These are phyloP conservation scores for Paracanthobrama guichenoti DNA, from an alignment of 2,113 vertebrate genomes.

Conservation along the genomic window DNA sequence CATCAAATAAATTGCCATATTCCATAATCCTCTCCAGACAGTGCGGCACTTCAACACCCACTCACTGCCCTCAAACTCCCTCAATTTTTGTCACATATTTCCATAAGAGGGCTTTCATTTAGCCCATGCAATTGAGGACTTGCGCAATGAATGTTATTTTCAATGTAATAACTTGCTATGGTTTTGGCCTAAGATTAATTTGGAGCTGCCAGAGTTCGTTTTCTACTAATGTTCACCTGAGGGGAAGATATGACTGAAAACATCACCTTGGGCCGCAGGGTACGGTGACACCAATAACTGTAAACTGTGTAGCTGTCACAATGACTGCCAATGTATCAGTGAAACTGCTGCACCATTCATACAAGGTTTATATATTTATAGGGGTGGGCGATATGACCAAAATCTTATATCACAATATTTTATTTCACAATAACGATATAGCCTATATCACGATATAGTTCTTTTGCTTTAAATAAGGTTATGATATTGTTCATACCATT, in stretches of 20 bases:
- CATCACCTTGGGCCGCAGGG: slow-evolving; percentile 2
- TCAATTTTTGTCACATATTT: not conserved
- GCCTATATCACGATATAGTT: too few species aligned
- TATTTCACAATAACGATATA: too few species aligned
- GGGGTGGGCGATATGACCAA: too few species aligned
- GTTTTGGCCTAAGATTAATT: slow-evolving; percentile 8
- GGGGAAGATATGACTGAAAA: slow-evolving; percentile 3
- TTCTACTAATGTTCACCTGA: slow-evolving; percentile 32
- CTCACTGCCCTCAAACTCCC: slow-evolving; percentile 21
- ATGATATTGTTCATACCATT: too few species aligned
- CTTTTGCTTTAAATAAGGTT: too few species aligned
- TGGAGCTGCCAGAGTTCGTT: slow-evolving; percentile 7
- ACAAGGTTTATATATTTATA: not conserved
- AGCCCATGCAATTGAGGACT: not conserved
- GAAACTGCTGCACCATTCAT: not conserved
- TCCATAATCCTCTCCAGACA: slow-evolving; percentile 28
- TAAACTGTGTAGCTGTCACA: slow-evolving; percentile 21
- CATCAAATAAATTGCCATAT: slow-evolving; percentile 12
- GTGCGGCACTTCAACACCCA: slow-evolving; percentile 20
- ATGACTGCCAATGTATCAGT: slow-evolving; percentile 1
- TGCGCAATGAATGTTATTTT: not conserved
- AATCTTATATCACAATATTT: too few species aligned
- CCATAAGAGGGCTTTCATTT: slow-evolving; percentile 15
- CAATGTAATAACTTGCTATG: slow-evolving; percentile 13
- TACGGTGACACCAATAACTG: slow-evolving; percentile 11